Conservation (phyloP, 2,888 invertebrate species). For the Fabriciana adippe region DNA sequence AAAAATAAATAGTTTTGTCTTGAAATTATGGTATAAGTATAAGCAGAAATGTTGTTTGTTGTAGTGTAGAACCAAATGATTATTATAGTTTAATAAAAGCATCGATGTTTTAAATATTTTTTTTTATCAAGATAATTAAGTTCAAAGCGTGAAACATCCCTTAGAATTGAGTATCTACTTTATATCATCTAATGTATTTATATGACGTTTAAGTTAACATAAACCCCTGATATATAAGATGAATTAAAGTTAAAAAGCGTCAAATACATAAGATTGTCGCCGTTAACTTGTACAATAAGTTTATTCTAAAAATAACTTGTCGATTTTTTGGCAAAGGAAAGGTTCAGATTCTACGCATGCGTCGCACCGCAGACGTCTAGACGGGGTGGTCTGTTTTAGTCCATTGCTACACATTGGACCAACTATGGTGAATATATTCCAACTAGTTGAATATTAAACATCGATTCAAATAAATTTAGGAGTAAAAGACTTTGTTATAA, state of each 20-base stretch:
- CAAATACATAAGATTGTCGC: conserved; percentile 12
- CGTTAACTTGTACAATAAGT: conserved; percentile 25
- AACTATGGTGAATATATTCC: conserved; percentile 17
- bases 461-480: neutral
- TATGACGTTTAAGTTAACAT: no score
- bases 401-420: conserved; percentile 40
- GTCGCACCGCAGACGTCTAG: conserved; percentile 67
- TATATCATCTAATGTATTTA: no score
- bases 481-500: neutral
- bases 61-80: no score
- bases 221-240: neutral
- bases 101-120: no score
- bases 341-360: conserved; percentile 52
- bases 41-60: no score
- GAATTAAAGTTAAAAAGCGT: conserved; percentile 1
- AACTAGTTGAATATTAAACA: conserved; percentile 7
- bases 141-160: no score
- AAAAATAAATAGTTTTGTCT: no score
- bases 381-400: conserved; percentile 56
- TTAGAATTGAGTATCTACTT: no score
- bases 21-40: no score
- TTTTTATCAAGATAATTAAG: no score
- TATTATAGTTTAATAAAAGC: no score
- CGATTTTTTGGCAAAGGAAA: conserved; percentile 37
- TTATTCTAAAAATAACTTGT: conserved; percentile 33